These are phyloP conservation scores for Struthio camelus DNA, from an alignment of 2,113 vertebrate species.

Conservation along the genomic window DNA sequence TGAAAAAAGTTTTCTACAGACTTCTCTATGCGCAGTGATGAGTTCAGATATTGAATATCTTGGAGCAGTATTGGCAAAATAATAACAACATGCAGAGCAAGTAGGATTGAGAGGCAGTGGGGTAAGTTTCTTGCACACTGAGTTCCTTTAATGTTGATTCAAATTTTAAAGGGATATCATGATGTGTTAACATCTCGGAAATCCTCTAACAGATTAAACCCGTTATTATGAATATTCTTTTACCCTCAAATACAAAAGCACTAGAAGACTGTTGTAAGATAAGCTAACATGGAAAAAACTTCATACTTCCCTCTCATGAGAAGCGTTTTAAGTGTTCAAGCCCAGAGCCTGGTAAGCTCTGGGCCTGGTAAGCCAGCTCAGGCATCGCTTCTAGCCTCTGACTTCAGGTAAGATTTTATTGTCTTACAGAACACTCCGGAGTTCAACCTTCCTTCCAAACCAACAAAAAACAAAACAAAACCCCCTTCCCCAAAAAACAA, in stretches of 20 bases:
- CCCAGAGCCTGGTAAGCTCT: too few relatives aligned
- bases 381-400: neutral
- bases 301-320: neutral
- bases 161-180: neutral
- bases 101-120: neutral
- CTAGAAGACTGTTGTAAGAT: neutral
- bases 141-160: neutral
- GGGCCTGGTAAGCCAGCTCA: neutral
- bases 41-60: rapidly evolving
- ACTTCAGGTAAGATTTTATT: neutral
- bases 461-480: neutral
- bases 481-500: neutral
- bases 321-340: neutral
- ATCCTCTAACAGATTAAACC: neutral
- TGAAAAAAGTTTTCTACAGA: neutral
- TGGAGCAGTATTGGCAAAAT: neutral
- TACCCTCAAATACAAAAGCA: neutral
- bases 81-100: neutral
- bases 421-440: neutral
- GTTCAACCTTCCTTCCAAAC: neutral
- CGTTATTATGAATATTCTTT: neutral
- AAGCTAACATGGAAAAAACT: neutral
- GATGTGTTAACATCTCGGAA: neutral
- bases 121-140: too few relatives aligned
- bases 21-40: neutral